Evolutionary conservation across 2,888 invertebrate genomes (phyloP), one percentile per base, ranked within the genome.

Genomic region (Anagyrus pseudococci): DNA sequence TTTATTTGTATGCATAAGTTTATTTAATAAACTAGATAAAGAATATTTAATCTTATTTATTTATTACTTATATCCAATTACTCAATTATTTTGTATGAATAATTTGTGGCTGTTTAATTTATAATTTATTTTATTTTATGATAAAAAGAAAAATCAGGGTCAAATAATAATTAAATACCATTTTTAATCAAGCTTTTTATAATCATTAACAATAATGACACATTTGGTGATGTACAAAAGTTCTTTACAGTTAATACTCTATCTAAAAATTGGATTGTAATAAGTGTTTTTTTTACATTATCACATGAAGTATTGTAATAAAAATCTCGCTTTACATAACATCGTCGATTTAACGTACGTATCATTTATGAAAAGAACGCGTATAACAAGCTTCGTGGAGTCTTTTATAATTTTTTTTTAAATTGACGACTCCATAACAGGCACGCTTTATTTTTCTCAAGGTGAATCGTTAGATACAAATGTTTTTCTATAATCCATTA

Each of bases 281-380:
- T 69, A 71, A 71, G 68, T 67, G 41, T 59, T 61, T 68, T 70
- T 75, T 75, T 75, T 75, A 75, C 73, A 75, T 72, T 75, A 74
- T 76, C 72, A 76, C 73, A 75, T 73, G 66, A 71, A 71, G 69
- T 74, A 70, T 66, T 65, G 50, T 67, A 68, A 68, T 71, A 72
- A 72, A 75, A 73, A 74, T 69, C 70, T 73, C 68, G 62, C 55
- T 70, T 71, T 69, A 61, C 61, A 63, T 67, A 73, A 73, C 68
- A 67, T 66, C 67, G 56, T 68, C 60, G 41, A 70, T 67, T 67
- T 64, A 70, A 72, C 68, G 67, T 70, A 66, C 52, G 61, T 69
- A 68, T 69, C 68, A 70, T 71, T 71, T 70, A 54, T 71, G 71
- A 74, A 37, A 60, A 63, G 47, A 43, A 60, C 60, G 49, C 48